Percentiles rank a stretch among this genome's conserved stretches.
phyloP scores from a whole-genome alignment of 2,888 invertebrate genomes.

The Brachyopa scutellaris region DNA sequence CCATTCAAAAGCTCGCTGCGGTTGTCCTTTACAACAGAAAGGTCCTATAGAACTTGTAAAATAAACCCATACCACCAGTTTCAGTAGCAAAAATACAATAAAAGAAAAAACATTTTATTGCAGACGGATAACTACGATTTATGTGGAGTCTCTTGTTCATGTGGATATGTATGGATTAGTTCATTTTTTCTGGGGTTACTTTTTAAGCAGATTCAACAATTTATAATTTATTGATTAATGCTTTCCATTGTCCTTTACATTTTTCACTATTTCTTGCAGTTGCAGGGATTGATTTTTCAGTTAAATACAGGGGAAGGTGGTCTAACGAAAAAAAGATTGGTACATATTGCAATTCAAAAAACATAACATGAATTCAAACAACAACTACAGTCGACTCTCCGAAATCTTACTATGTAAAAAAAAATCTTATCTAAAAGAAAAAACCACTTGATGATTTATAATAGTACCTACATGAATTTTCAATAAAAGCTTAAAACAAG shows the following conservation, averaged over 20 bases:
- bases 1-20: background rate
- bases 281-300: background rate
- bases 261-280: too few species aligned
- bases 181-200: background rate
- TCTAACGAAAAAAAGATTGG: too few species aligned
- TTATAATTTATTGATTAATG: slow-evolving; percentile 12
- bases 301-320: too few species aligned
- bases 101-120: slow-evolving; percentile 18
- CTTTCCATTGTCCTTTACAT: background rate
- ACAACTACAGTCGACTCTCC: too few species aligned
- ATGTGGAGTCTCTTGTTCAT: background rate
- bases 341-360: too few species aligned
- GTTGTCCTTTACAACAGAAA: slow-evolving; percentile 3
- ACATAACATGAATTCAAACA: too few species aligned
- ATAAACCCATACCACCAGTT: background rate
- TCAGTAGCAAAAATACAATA: too few species aligned
- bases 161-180: slow-evolving; percentile 2
- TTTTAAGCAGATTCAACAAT: slow-evolving; percentile 12
- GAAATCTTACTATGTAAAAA: too few species aligned
- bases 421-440: too few species aligned
- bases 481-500: too few species aligned
- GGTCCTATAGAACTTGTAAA: background rate
- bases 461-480: too few species aligned
- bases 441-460: too few species aligned
- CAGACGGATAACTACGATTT: slow-evolving; percentile 15